Evolutionary conservation across 2,888 invertebrate genomes (phyloP).

Genomic region (Carterocephalus palaemon): DNA sequence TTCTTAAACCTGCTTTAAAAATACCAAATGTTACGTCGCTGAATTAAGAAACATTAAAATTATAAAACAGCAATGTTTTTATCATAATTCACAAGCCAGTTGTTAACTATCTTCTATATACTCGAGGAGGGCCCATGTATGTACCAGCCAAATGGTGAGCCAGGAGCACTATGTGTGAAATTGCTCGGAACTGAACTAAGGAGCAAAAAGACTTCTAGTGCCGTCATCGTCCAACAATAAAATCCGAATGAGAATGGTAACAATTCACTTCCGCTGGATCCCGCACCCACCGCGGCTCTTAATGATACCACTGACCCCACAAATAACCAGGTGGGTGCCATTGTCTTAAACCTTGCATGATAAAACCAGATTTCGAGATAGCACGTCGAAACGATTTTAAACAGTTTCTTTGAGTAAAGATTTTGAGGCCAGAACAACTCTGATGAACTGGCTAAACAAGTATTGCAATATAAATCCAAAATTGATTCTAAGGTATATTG

Average conservation of each 20-base stretch:
- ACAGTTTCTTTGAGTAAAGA: too few species aligned
- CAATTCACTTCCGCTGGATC: constrained; percentile 20
- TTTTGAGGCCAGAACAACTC: not conserved
- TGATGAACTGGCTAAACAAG: too few species aligned
- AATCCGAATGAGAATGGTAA: constrained; percentile 23
- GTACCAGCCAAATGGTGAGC: too few species aligned
- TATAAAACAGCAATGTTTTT: too few species aligned
- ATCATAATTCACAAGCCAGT: too few species aligned
- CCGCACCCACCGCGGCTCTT: constrained; percentile 27
- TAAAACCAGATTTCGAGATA: constrained; percentile 21
- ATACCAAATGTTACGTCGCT: too few species aligned
- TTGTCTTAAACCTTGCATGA: constrained; percentile 30
- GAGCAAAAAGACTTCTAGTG: constrained; percentile 18
- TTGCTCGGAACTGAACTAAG: constrained; percentile 18
- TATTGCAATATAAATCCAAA: too few species aligned
- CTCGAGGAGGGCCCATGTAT: too few species aligned
- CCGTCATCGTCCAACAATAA: constrained; percentile 24
- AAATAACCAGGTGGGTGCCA: constrained; percentile 28
- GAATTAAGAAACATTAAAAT: too few species aligned
- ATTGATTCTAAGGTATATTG: too few species aligned
- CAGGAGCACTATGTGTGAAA: constrained; percentile 21
- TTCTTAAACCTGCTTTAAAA: too few species aligned
- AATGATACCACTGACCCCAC: constrained; percentile 51
- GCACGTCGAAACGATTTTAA: not conserved
- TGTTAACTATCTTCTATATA: too few species aligned